These are phyloP conservation scores for Chelonoidis abingdonii DNA, from an alignment of 2,113 vertebrate genomes.

Conservation along the genomic window DNA sequence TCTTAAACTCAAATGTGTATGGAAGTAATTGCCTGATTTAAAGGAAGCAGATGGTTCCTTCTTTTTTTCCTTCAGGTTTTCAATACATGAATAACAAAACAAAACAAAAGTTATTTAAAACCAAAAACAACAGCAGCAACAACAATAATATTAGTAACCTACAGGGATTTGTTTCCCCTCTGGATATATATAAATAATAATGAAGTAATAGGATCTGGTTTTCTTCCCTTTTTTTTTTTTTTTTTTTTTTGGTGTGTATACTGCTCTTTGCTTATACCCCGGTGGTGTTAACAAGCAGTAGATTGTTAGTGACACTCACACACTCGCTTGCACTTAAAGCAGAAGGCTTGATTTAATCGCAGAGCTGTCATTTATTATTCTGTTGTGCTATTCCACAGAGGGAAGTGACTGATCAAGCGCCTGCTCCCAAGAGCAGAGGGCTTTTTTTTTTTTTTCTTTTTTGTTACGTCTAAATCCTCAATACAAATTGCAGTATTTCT, in stretches of 20 bases:
- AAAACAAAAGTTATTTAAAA: constrained; percentile 55
- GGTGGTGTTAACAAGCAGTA: constrained; percentile 89
- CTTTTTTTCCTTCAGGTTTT: neutral
- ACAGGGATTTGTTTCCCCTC: constrained; percentile 54
- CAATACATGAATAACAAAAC: constrained; percentile 19
- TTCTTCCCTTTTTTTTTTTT: neutral
- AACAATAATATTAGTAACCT: neutral
- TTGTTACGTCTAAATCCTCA: constrained; percentile 97
- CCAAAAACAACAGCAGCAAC: constrained; percentile 48
- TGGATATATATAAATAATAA: constrained; percentile 40
- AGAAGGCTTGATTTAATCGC: constrained; percentile 94
- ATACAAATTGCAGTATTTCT: constrained; percentile 99
- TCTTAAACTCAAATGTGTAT: fast-evolving
- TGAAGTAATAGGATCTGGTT: constrained; percentile 49
- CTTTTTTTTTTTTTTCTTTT: constrained; percentile 75
- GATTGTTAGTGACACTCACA: constrained; percentile 94
- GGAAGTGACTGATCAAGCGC: constrained; percentile 88
- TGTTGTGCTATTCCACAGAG: constrained; percentile 85
- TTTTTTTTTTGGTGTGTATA: constrained; percentile 75
- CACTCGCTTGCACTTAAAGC: constrained; percentile 85
- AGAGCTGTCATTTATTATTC: constrained; percentile 93
- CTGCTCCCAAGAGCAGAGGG: constrained; percentile 80
- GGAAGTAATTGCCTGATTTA: neutral
- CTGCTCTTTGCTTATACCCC: constrained; percentile 88
- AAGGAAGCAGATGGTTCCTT: constrained; percentile 53